Base-by-base conservation (phyloP, 2,113 vertebrate species). In the Noctilio leporinus region DNA sequence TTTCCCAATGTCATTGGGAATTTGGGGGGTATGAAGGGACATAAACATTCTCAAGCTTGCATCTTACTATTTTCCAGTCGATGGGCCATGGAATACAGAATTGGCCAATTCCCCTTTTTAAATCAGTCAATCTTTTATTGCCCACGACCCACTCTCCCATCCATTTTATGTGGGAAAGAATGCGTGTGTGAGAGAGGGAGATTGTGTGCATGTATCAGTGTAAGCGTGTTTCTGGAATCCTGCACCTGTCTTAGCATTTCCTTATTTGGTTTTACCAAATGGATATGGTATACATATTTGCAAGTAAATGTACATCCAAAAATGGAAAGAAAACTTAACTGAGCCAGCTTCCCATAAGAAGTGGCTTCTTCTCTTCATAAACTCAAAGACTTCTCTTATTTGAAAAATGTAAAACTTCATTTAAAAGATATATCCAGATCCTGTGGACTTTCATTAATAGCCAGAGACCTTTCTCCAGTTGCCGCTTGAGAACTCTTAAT, bases 1-100 rank as follows among this genome's bases (percentile, higher is more conserved):
- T 97, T 98, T 96, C 90, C 98, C 98, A 98, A 97, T 98, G 98
- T 98, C 98, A 98, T 97, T 98, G 96, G 96, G 97, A 97, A 97
- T 98, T 98, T 94, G 0, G 96, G 95, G 97, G 91, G 83, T 93
- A 43, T 40, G 91, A 97, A 89, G 93, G 96, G 95, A 96, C 40
- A 5, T 91, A 97, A 94, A 92, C 70, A 77, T 86, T 69, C 65
- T 33, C 1, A 33, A 69, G 53, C 84, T 89, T 96, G 70, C 87
- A 62, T 55, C 45, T 15, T 76, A 86, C 77, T 91, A 45, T 78
- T 45, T 40, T 89, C 43, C 83, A 77, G 81, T 83, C 16, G 16
- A 40, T 57, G 75, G 95, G 51, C 95, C 80, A 95, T 93, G 43
- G 95, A 53, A 53, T 45, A 84, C 43, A 89, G 49, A 96, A 97